Evolutionary conservation across 2,113 vertebrate species (phyloP).

Genomic region (Plestiodon gilberti): DNA sequence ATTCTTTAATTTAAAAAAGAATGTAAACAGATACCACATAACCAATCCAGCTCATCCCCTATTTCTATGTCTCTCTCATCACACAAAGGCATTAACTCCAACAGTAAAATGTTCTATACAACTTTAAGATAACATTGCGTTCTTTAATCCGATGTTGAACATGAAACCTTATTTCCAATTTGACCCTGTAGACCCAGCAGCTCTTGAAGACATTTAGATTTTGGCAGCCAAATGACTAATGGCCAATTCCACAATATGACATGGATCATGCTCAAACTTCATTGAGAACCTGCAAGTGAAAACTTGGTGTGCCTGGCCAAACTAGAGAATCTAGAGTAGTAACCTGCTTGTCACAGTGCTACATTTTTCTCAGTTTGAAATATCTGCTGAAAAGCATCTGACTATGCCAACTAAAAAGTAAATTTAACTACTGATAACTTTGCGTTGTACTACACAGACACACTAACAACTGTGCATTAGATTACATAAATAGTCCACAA

Average conservation of each 20-base stretch:
- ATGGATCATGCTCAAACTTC: constrained; percentile 56
- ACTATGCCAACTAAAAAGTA: constrained; percentile 58
- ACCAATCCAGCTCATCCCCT: too few relatives aligned
- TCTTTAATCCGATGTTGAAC: constrained; percentile 42
- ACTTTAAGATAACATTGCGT: constrained; percentile 40
- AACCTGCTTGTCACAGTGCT: constrained; percentile 30
- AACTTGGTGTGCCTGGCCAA: constrained; percentile 16
- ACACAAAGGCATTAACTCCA: background rate
- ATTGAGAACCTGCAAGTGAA: constrained; percentile 51
- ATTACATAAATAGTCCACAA: constrained; percentile 1
- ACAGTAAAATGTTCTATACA: constrained; percentile 36
- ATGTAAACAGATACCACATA: background rate
- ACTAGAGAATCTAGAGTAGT: constrained; percentile 23
- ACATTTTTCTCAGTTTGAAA: constrained; percentile 32
- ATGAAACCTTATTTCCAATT: constrained; percentile 53
- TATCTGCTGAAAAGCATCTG: constrained; percentile 55
- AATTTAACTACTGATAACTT: constrained; percentile 41
- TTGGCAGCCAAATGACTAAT: constrained; percentile 60
- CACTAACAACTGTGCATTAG: constrained; percentile 22
- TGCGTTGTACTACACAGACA: background rate
- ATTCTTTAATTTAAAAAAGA: background rate
- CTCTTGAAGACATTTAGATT: constrained; percentile 61
- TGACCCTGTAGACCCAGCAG: constrained; percentile 48
- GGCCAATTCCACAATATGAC: constrained; percentile 54
- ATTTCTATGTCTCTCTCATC: too few relatives aligned